These are phyloP conservation scores for Trachelus stipa DNA, from an alignment of 2,888 invertebrate species.

Conservation along the genomic window DNA sequence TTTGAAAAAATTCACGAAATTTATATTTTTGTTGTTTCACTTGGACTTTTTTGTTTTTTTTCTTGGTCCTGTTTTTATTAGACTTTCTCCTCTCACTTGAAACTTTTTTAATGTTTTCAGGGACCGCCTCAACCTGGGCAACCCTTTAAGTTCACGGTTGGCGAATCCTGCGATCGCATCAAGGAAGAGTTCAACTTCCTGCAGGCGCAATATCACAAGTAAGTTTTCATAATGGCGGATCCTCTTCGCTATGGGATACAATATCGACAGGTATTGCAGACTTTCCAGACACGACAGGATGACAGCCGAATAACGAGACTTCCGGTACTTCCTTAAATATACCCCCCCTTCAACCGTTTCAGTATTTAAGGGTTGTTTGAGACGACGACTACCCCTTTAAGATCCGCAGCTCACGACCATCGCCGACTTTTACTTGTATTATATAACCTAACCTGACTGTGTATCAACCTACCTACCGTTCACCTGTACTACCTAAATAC, in stretches of 20 bases:
- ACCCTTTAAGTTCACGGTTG: conserved; percentile 93
- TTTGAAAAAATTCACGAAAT: no score
- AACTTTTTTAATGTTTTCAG: conserved; percentile 70
- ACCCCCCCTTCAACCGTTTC: background rate
- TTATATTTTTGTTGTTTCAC: background rate
- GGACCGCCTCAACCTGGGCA: conserved; percentile 90
- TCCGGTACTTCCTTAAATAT: background rate
- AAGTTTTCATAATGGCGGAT: conserved; percentile 65
- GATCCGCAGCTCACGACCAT: background rate
- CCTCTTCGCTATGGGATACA: background rate
- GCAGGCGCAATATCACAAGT: conserved; percentile 96
- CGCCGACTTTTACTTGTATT: background rate
- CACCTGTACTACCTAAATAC: background rate
- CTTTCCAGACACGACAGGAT: background rate
- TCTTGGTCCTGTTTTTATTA: conserved; percentile 19
- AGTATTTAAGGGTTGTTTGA: background rate
- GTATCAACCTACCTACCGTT: background rate
- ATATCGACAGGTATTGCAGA: background rate
- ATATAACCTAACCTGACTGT: background rate
- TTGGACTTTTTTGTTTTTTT: conserved; percentile 21
- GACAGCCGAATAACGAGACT: background rate
- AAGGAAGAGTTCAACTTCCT: conserved; percentile 96
- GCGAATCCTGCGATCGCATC: conserved; percentile 93
- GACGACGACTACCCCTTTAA: background rate
- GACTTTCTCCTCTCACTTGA: conserved; percentile 28